Evolutionary conservation across 2,888 invertebrate species (phyloP), one percentile per base, ranked within the genome.

Genomic region (Andrena hattorfiana): DNA sequence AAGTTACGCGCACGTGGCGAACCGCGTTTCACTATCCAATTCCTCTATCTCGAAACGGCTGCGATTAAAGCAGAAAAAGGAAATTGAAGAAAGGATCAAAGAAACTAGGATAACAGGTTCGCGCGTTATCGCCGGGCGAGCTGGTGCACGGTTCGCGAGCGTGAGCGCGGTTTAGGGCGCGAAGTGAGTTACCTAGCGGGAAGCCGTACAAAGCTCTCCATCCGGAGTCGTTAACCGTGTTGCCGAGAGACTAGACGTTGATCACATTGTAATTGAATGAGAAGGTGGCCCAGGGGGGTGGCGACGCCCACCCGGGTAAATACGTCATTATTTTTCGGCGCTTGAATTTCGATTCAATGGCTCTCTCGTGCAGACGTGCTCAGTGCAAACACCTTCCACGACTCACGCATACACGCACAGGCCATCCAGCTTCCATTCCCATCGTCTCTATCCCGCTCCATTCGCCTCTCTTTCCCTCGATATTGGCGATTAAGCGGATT

Each of bases 261-360:
- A 92, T 92, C 90, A 87, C 90, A 91, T 92, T 91, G 90, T 91
- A 91, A 91, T 92, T 90, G 91, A 90, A 92, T 91, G 87, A 89
- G 85, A 83, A 86, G 79, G 83, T 84, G 79, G 83, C 48, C 51
- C 59, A 48, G 20, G 42, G 48, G 30, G 26, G 23, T 64, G 73
- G 62, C 30, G 66, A 30, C 74, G 28, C 35, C 35, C 20, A 67
- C 48, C 54, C 23, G 8, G 23, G 68, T 56, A 75, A 59, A 76
- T 64, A 66, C 63, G 54, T 80, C 77, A 78, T 84, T 75, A 80
- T 87, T 83, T 85, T 78, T 77, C 86, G 77, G 83, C 84, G 84
- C 84, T 85, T 85, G 88, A 88, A 89, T 84, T 87, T 88, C 86
- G 88, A 84, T 86, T 90, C 83, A 35, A 60, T 48, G 49, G 42